A percentile compares a stretch with the other conserved stretches of the same genome.
phyloP scores from a whole-genome alignment of 2,888 invertebrate species.

The Drosophila ustulata region DNA sequence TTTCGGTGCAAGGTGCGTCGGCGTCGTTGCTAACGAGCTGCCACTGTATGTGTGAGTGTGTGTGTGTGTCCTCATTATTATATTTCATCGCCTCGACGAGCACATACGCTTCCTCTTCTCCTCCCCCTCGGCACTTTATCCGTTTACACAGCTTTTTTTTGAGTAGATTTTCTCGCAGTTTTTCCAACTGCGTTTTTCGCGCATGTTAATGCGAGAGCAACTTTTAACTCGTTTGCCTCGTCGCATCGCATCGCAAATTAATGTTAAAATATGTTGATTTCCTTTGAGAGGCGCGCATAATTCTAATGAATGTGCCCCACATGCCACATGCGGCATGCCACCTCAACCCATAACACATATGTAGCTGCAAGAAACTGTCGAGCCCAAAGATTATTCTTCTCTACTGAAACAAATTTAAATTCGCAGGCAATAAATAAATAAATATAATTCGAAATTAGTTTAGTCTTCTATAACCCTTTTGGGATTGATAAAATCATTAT shows the following conservation, averaged over 20 bases:
- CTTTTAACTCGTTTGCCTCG: conserved; percentile 64
- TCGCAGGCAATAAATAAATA: no score
- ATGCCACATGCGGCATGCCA: conserved; percentile 21
- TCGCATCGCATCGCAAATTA: conserved; percentile 57
- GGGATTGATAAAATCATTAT: no score
- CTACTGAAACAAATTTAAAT: no score
- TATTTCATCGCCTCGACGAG: conserved; percentile 70
- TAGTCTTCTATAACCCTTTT: no score
- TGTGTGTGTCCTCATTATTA: conserved; percentile 75
- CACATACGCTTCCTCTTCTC: conserved; percentile 46
- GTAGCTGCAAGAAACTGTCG: no score
- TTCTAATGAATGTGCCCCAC: conserved; percentile 54
- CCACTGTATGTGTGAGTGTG: conserved; percentile 32
- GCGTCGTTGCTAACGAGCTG: conserved; percentile 63
- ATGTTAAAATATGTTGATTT: conserved; percentile 76
- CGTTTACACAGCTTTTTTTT: conserved; percentile 46
- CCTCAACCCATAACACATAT: conserved; percentile 26
- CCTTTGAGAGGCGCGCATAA: conserved; percentile 57
- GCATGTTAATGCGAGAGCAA: conserved; percentile 55
- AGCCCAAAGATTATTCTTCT: no score
- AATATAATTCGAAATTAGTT: no score
- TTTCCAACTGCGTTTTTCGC: neutral
- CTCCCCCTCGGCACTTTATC: conserved; percentile 39
- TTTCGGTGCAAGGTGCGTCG: conserved; percentile 75
- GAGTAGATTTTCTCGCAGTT: neutral